Conservation (phyloP, 2,113 vertebrate species). For the Andinoacara biseriatus region DNA sequence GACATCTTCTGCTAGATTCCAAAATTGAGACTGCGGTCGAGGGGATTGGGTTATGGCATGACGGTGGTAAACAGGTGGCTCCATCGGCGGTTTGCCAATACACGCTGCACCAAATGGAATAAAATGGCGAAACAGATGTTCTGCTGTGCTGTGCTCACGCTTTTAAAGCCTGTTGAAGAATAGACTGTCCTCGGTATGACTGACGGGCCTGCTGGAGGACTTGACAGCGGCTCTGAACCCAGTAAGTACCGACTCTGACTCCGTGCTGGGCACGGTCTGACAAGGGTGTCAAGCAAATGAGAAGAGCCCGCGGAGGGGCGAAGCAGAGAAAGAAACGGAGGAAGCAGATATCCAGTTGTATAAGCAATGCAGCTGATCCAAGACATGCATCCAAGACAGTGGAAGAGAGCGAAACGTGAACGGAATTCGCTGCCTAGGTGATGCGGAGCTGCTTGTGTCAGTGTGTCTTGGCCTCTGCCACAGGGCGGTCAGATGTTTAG, state of each 20-base stretch:
- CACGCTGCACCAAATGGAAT: constrained; percentile 63
- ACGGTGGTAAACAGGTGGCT: constrained; percentile 70
- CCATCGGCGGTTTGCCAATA: constrained; percentile 57
- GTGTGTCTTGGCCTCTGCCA: constrained; percentile 5
- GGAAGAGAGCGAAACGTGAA: constrained; percentile 21
- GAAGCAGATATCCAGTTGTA: constrained; percentile 41
- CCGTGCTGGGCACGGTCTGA: constrained; percentile 59
- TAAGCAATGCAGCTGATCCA: constrained; percentile 25
- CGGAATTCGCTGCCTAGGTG: neutral
- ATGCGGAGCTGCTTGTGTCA: constrained; percentile 28
- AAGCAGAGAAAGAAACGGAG: constrained; percentile 8
- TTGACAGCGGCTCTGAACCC: constrained; percentile 64
- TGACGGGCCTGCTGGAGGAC: constrained; percentile 44
- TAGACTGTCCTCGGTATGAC: constrained; percentile 27
- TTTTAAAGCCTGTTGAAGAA: constrained; percentile 59
- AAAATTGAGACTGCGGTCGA: constrained; percentile 47
- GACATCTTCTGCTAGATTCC: constrained; percentile 52
- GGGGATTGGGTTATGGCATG: constrained; percentile 46
- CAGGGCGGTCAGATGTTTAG: constrained; percentile 39
- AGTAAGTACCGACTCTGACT: constrained; percentile 63
- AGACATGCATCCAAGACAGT: constrained; percentile 24
- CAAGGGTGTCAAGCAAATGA: constrained; percentile 68
- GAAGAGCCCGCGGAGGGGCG: constrained; percentile 46
- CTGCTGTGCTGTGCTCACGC: constrained; percentile 41
- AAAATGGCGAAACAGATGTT: constrained; percentile 72